Evolutionary conservation across 2,113 vertebrate species (phyloP).

Genomic region (Crotalus viridis): DNA sequence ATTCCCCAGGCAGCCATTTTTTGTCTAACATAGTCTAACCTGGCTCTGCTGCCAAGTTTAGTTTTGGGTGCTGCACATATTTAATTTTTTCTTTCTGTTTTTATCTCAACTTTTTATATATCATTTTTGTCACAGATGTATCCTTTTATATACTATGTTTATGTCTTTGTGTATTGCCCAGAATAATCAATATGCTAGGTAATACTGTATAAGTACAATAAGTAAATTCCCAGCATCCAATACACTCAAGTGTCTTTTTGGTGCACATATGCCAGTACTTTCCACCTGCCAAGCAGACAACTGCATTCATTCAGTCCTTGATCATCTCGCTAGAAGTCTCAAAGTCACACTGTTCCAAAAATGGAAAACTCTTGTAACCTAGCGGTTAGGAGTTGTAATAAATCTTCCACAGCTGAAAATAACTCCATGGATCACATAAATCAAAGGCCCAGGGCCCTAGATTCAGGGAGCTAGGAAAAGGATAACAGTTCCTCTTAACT

Average conservation of each 20-base stretch:
- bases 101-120: background rate
- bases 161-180: background rate
- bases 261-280: background rate
- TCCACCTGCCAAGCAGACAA: background rate
- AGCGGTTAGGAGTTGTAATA: conserved; percentile 15
- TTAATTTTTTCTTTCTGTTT: background rate
- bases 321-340: background rate
- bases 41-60: background rate
- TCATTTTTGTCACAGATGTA: background rate
- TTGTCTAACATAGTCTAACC: background rate
- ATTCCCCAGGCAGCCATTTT: background rate
- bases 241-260: background rate
- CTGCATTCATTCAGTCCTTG: background rate
- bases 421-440: conserved; percentile 8
- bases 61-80: background rate
- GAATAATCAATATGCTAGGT: background rate
- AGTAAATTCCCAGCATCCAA: background rate
- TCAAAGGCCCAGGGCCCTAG: background rate
- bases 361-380: conserved; percentile 23
- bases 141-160: background rate
- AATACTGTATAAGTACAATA: background rate
- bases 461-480: background rate
- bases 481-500: background rate
- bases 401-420: conserved; percentile 21
- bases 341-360: conserved; percentile 23